These are phyloP conservation scores for Syngnathus acus DNA, from an alignment of 2,797 vertebrate species.

Conservation along the genomic window DNA sequence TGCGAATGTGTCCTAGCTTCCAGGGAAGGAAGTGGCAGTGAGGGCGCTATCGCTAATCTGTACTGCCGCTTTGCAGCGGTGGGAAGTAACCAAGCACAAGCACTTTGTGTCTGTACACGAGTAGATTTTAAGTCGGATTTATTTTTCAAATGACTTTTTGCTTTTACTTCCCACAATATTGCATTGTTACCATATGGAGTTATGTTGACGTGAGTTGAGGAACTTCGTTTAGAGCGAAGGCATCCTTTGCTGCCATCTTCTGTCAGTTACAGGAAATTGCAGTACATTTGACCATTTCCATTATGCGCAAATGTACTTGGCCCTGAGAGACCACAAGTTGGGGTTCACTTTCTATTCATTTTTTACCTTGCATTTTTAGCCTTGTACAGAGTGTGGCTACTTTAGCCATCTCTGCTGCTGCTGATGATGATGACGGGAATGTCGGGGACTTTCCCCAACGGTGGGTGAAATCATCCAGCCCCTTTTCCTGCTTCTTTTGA, in stretches of 20 bases:
- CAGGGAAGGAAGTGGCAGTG: constrained; percentile 59
- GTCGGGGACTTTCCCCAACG: constrained; percentile 72
- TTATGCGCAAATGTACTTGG: background rate
- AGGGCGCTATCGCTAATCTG: constrained; percentile 72
- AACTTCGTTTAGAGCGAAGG: background rate
- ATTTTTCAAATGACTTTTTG: background rate
- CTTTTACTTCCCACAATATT: no score
- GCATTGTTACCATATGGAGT: no score
- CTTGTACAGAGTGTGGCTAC: background rate
- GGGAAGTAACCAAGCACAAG: background rate
- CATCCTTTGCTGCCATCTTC: background rate
- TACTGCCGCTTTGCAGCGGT: constrained; percentile 62
- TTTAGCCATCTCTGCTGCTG: background rate
- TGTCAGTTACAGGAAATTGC: background rate
- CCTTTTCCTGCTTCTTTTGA: constrained; percentile 59
- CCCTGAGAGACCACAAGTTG: background rate
- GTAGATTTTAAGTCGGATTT: background rate
- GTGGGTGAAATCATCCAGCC: constrained; percentile 66
- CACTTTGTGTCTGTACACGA: background rate
- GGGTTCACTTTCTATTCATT: background rate
- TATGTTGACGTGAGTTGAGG: background rate
- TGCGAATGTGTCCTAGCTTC: constrained; percentile 72
- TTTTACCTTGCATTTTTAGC: background rate
- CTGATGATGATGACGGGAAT: constrained; percentile 63
- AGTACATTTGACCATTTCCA: background rate